Evolutionary conservation across 2,888 invertebrate species (phyloP).

Genomic region (Leptopilina myrica): DNA sequence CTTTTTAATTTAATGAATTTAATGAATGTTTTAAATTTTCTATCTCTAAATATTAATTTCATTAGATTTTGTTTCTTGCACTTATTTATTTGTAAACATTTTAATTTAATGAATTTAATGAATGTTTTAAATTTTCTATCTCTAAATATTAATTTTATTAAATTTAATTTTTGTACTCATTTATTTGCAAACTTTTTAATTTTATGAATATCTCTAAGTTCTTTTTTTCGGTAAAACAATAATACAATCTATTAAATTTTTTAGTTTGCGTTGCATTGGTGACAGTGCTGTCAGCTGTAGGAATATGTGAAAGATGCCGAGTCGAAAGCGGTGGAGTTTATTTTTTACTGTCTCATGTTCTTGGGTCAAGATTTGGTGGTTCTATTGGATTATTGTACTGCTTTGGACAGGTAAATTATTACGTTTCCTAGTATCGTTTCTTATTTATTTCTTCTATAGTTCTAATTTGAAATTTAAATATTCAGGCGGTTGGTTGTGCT

Average conservation of each 20-base stretch:
- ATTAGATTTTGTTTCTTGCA: neutral
- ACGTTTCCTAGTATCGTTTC: constrained; percentile 10
- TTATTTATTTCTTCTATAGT: neutral
- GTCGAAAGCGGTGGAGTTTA: constrained; percentile 99
- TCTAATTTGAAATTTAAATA: constrained; percentile 47
- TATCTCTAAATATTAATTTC: neutral
- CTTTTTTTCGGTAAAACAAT: neutral
- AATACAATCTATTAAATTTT: constrained; percentile 66
- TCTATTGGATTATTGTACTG: constrained; percentile 95
- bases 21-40: too few relatives aligned
- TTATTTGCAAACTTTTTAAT: neutral
- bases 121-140: neutral
- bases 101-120: neutral
- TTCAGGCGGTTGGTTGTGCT: constrained; percentile 96
- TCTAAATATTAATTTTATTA: neutral
- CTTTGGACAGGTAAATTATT: constrained; percentile 89
- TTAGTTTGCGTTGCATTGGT: constrained; percentile 92
- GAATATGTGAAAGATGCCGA: constrained; percentile 96
- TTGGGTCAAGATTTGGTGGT: constrained; percentile 95
- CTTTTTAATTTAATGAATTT: constrained; percentile 13
- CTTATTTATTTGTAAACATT: neutral
- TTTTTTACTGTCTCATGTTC: constrained; percentile 94
- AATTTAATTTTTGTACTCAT: neutral
- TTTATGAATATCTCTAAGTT: neutral
- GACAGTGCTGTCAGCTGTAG: constrained; percentile 95